Evolutionary conservation across 30 jellyfish, hydroid and myxozoan species (phyloP).

Genomic region (Chrysaora quinquecirrha): DNA sequence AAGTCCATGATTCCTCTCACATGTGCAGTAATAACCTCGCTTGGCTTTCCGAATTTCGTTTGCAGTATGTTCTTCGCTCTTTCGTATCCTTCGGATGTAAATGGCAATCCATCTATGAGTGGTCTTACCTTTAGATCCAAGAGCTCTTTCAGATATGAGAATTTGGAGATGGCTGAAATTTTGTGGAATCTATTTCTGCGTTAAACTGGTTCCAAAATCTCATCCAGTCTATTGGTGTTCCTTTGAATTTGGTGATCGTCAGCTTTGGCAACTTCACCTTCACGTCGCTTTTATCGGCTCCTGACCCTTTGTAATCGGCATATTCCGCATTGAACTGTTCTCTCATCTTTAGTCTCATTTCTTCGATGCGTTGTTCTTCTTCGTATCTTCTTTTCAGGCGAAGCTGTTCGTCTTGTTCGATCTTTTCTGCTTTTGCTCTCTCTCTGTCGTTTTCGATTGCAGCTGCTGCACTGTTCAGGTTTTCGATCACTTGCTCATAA

Average conservation of each 20-base stretch:
- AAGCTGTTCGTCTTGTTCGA: constrained; percentile 13
- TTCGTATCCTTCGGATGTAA: constrained; percentile 54
- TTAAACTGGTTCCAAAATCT: constrained; percentile 56
- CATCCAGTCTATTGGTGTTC: constrained; percentile 41
- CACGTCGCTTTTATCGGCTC: constrained; percentile 9
- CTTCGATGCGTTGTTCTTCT: constrained; percentile 17
- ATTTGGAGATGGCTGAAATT: constrained; percentile 17
- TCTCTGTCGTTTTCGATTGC: constrained; percentile 22
- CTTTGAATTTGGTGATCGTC: constrained; percentile 35
- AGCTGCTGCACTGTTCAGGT: neutral
- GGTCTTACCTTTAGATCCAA: constrained; percentile 20
- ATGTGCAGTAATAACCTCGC: constrained; percentile 54
- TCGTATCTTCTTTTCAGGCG: constrained; percentile 11
- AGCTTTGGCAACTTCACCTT: constrained; percentile 1
- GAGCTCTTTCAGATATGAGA: constrained; percentile 40
- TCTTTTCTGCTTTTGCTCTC: constrained; percentile 10
- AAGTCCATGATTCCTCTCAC: constrained; percentile 24
- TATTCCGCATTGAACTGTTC: constrained; percentile 12
- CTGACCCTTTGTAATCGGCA: constrained; percentile 6
- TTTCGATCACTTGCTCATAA: neutral
- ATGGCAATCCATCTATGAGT: constrained; percentile 35
- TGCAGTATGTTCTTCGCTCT: constrained; percentile 38
- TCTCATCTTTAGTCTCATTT: constrained; percentile 18
- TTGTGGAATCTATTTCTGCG: constrained; percentile 39
- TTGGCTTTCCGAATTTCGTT: constrained; percentile 48